Evolutionary conservation across 2,113 vertebrate genomes (phyloP).

Genomic region (Alectura lathami): DNA sequence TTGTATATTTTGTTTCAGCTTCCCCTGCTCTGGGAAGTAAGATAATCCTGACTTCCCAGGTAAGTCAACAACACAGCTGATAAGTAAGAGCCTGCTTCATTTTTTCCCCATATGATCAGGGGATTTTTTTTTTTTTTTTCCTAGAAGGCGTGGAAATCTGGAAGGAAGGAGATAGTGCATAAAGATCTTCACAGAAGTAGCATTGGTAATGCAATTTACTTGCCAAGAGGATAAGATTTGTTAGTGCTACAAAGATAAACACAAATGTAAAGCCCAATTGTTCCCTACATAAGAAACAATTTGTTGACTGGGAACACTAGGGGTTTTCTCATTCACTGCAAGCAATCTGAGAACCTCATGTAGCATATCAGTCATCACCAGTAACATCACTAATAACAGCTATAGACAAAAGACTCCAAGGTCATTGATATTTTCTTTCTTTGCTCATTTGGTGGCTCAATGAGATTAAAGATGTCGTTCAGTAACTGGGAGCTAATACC

Average conservation of each 20-base stretch:
- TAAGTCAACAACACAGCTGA: not conserved
- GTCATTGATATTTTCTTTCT: not conserved
- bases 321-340: rapidly evolving
- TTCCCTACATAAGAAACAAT: not conserved
- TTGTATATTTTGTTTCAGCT: not conserved
- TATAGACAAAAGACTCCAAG: not conserved
- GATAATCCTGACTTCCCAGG: rapidly evolving
- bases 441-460: not conserved
- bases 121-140: not conserved
- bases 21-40: not conserved
- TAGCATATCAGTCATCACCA: not conserved
- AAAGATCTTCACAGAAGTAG: not conserved
- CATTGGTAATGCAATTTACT: not conserved
- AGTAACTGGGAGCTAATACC: not conserved
- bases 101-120: not conserved
- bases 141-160: not conserved
- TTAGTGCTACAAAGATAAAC: not conserved
- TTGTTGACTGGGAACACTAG: not conserved
- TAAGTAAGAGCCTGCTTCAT: not conserved
- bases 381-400: not conserved
- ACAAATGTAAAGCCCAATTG: not conserved
- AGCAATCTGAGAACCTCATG: not conserved
- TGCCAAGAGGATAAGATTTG: not conserved
- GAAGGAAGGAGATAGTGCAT: not conserved
- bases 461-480: not conserved